These are phyloP conservation scores for Chauna torquata DNA, from an alignment of 2,113 vertebrate species.

Conservation along the genomic window DNA sequence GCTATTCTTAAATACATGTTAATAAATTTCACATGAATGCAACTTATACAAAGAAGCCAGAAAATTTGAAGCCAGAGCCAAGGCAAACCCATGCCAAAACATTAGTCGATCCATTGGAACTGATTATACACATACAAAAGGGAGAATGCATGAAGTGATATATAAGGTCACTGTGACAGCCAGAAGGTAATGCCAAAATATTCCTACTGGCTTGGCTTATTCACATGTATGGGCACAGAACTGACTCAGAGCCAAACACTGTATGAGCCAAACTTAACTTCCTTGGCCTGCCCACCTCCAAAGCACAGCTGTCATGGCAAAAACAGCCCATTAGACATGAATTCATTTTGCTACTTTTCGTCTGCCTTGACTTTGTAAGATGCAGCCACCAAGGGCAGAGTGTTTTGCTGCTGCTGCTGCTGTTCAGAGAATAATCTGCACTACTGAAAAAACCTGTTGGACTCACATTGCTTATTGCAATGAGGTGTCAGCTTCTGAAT, in stretches of 20 bases:
- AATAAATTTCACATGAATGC: conserved; percentile 48
- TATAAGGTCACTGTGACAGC: conserved; percentile 64
- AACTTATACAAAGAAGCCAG: not conserved
- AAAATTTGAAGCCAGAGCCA: conserved; percentile 43
- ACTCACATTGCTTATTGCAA: not conserved
- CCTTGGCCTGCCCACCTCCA: conserved; percentile 55
- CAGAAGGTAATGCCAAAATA: conserved; percentile 61
- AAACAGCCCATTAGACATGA: conserved; percentile 49
- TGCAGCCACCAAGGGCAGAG: conserved; percentile 59
- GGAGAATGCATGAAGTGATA: conserved; percentile 54
- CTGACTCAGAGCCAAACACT: conserved; percentile 30
- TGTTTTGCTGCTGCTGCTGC: conserved; percentile 20
- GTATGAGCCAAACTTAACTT: conserved; percentile 52
- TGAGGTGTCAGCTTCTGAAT: conserved; percentile 1
- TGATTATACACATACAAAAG: conserved; percentile 60
- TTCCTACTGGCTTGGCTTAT: conserved; percentile 48
- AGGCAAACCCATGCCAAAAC: conserved; percentile 42
- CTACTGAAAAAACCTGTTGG: not conserved
- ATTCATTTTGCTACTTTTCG: conserved; percentile 63
- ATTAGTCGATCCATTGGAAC: conserved; percentile 64
- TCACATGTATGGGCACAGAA: conserved; percentile 8
- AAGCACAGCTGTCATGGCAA: conserved; percentile 61
- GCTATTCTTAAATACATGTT: conserved; percentile 38
- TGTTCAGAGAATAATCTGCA: conserved; percentile 9
- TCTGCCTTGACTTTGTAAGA: conserved; percentile 72